A percentile compares a stretch with the other conserved stretches of the same genome.
These are phyloP conservation scores for Formicarius rufipectus DNA, from an alignment of 2,113 vertebrate genomes.

Conservation along the genomic window DNA sequence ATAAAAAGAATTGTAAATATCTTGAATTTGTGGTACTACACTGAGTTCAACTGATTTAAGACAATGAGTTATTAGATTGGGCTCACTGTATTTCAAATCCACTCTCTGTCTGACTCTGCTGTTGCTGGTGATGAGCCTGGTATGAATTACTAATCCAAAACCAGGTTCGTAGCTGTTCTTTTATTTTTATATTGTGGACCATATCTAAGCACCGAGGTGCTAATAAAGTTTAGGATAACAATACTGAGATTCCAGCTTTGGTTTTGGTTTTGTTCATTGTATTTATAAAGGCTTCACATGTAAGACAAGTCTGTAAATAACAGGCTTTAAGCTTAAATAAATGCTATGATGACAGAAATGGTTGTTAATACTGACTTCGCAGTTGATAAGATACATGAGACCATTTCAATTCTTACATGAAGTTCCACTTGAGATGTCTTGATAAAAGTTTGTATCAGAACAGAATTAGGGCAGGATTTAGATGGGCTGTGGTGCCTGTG, in stretches of 20 bases:
- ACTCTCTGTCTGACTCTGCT: neutral
- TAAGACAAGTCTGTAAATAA: neutral
- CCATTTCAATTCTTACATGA: neutral
- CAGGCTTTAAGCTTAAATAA: neutral
- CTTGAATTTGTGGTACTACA: neutral
- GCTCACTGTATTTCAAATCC: rapidly evolving
- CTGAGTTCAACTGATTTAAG: neutral
- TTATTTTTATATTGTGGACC: neutral
- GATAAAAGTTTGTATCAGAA: neutral
- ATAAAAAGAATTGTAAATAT: neutral
- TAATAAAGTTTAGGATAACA: neutral
- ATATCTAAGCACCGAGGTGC: neutral
- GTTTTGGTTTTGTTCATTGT: neutral
- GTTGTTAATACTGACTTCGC: neutral
- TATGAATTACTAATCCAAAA: neutral
- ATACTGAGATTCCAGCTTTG: neutral
- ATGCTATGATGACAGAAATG: neutral
- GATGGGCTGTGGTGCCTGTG: neutral
- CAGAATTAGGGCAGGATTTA: neutral
- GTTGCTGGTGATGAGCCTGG: neutral
- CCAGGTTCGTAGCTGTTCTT: neutral
- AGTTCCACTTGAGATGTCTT: neutral
- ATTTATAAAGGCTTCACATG: neutral
- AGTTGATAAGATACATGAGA: neutral
- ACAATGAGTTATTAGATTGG: neutral